Evolutionary conservation across 1,140 invertebrate species (phyloP), one percentile per base, ranked within the genome.

Genomic region (Chelonus insularis): DNA sequence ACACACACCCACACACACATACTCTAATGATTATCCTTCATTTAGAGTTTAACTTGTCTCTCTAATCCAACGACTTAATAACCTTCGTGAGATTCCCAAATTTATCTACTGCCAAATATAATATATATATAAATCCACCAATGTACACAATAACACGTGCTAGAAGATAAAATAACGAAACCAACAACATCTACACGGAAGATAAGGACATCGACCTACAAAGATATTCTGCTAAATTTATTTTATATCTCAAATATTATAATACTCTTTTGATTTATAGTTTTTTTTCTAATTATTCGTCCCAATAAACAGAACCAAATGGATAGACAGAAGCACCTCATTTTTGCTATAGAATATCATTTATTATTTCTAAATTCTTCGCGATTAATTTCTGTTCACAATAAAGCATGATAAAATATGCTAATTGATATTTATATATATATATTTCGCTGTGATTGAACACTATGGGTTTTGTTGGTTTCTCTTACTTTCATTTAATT

Each of bases 291-390:
- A 23, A 23, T 23, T 3, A 11, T 2, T 23, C 7, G 23, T 48
- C 20, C 23, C 18, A 9, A 12, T 1, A 45, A 48, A 18, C 34
- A 64, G 69, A 78, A 77, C 77, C 75, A 79, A 79, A 79, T 74
- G 75, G 77, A 79, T 79, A 78, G 77, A 79, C 76, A 75, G 74
- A 70, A 63, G 68, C 73, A 75, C 72, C 71, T 60, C 21, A 50
- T 57, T 47, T 32, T 58, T 36, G 45, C 29, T 51, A 32, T 45
- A 39, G 20, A 16, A 54, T 57, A 47, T 39, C 36, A 41, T 43
- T 16, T 58, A 16, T n/a, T n/a, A n/a, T n/a, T n/a, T n/a, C n/a
- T n/a, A 29, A 29, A 29, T 29, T 7, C 25, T 29, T 29, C n/a
- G n/a, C n/a, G n/a, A n/a, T n/a, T n/a, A n/a, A n/a, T 7, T 29